Percentiles rank a stretch among this genome's conserved stretches.
Conservation (phyloP, 2,888 invertebrate genomes). For the Monopis laevigella region DNA sequence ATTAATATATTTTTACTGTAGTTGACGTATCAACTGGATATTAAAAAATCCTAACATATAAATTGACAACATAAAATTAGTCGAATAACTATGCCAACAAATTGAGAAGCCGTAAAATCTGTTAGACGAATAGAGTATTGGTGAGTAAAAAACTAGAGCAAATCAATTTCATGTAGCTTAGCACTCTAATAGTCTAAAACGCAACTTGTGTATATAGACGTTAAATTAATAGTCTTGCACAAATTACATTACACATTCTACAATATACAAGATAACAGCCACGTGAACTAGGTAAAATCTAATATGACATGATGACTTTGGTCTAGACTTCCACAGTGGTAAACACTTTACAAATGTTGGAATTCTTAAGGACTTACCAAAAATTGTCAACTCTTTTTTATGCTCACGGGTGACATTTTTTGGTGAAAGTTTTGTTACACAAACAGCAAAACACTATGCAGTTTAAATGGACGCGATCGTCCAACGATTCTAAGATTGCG, state of each 20-base stretch:
- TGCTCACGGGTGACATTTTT: conserved; percentile 35
- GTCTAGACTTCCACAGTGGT: conserved; percentile 59
- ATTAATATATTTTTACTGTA: no score
- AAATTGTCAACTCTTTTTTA: conserved; percentile 31
- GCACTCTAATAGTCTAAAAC: conserved; percentile 53
- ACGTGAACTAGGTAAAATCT: conserved; percentile 53
- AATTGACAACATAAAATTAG: no score
- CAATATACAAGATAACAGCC: conserved; percentile 36
- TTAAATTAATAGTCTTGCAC: conserved; percentile 21
- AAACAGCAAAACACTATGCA: conserved; percentile 39
- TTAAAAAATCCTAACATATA: no score
- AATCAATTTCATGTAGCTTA: conserved; percentile 61
- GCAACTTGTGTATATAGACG: conserved; percentile 20
- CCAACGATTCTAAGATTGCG: conserved; percentile 56
- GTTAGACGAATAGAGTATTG: conserved; percentile 40
- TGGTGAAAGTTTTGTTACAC: conserved; percentile 31
- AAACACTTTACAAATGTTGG: conserved; percentile 53
- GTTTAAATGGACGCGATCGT: conserved; percentile 57
- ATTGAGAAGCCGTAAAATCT: conserved; percentile 45
- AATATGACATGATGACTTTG: conserved; percentile 53
- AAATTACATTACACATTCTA: conserved; percentile 34
- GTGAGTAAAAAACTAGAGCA: conserved; percentile 60
- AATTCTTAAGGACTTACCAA: conserved; percentile 36
- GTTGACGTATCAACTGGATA: no score
- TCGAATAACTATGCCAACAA: conserved; percentile 51